phyloP scores from a whole-genome alignment of 2,113 vertebrate genomes.

The Pelodiscus sinensis region DNA sequence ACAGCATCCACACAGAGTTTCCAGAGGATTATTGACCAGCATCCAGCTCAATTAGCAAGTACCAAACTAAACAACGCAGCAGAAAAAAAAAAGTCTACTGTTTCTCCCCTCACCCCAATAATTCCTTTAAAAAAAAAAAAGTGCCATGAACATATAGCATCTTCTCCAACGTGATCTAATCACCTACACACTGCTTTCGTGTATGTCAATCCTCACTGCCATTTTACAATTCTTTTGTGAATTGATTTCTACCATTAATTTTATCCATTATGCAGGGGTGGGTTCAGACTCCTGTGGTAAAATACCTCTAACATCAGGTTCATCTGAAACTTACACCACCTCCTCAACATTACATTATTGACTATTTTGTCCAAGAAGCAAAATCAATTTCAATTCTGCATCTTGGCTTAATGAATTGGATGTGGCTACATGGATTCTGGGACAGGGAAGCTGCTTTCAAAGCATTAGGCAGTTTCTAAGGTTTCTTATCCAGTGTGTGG shows the following conservation, averaged over 20 bases:
- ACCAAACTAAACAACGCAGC: not conserved
- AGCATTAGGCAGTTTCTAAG: not conserved
- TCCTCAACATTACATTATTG: not conserved
- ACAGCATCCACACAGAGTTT: not conserved
- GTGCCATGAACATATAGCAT: not conserved
- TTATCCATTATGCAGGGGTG: accelerated
- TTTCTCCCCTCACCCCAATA: not conserved
- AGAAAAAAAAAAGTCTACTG: not conserved
- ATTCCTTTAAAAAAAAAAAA: not conserved
- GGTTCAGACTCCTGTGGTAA: not conserved
- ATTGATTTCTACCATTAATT: not conserved
- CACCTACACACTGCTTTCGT: not conserved
- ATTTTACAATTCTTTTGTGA: not conserved
- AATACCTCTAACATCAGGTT: not conserved
- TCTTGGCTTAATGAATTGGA: not conserved
- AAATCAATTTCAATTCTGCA: not conserved
- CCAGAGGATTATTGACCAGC: not conserved
- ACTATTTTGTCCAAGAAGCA: not conserved
- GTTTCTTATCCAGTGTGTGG: not conserved
- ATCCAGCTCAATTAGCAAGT: not conserved
- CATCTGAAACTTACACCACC: not conserved
- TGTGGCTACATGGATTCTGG: not conserved
- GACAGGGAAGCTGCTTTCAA: not conserved
- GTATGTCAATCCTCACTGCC: not conserved
- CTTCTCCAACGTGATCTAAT: not conserved